These are phyloP conservation scores for Whitmania pigra DNA, from an alignment of 1,140 invertebrate genomes.

Conservation along the genomic window DNA sequence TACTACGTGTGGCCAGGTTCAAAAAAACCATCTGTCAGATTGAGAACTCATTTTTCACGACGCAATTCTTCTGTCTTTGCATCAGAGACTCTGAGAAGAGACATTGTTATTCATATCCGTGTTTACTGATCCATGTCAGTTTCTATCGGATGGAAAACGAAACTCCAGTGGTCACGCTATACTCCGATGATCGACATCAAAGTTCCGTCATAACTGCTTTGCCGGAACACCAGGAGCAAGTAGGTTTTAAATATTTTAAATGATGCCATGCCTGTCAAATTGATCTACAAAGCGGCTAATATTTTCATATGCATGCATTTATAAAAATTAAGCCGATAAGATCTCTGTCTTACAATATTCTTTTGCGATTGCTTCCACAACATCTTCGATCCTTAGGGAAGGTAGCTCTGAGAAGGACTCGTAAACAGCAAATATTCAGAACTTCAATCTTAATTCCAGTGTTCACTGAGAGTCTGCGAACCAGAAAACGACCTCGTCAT, in stretches of 20 bases:
- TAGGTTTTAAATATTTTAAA: background rate
- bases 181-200: slow-evolving; percentile 11
- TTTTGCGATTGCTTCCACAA: no score
- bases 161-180: slow-evolving; percentile 1
- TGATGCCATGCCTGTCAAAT: no score
- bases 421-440: no score
- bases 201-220: background rate
- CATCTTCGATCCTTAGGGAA: no score
- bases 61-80: slow-evolving; percentile 14
- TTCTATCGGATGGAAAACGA: background rate
- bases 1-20: slow-evolving; percentile 2
- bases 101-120: slow-evolving; percentile 7
- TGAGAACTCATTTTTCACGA: slow-evolving; percentile 9
- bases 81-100: background rate
- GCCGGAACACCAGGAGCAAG: slow-evolving; percentile 1
- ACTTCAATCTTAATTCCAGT: background rate
- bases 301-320: no score
- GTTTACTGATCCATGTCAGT: slow-evolving; percentile 14
- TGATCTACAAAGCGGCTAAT: no score
- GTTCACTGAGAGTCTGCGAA: slow-evolving; percentile 11
- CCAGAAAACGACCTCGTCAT: background rate
- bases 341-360: no score
- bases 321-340: no score
- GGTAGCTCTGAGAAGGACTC: no score
- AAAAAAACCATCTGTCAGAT: slow-evolving; percentile 5